phyloP scores from a whole-genome alignment of 2,797 vertebrate genomes.

The Setipinna tenuifilis region DNA sequence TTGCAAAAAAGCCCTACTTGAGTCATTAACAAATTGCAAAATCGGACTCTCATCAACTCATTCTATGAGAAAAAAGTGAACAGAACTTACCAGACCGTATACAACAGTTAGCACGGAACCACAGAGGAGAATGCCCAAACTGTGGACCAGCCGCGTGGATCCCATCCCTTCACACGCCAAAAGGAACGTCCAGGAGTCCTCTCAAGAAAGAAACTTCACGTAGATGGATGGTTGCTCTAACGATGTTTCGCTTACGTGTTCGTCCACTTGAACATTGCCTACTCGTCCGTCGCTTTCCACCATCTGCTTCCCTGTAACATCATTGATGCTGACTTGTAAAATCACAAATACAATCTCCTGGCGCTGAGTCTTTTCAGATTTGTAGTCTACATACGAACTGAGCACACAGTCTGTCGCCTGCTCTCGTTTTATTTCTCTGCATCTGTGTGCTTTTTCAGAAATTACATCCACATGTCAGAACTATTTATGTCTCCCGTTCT shows the following conservation, averaged over 20 bases:
- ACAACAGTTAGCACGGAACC: slow-evolving; percentile 83
- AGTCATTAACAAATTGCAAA: not conserved
- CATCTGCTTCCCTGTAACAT: slow-evolving; percentile 64
- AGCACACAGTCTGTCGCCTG: slow-evolving; percentile 40
- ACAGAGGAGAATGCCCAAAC: slow-evolving; percentile 84
- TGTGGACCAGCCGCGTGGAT: slow-evolving; percentile 80
- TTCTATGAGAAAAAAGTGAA: not conserved
- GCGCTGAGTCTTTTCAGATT: slow-evolving; percentile 65
- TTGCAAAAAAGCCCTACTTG: not conserved
- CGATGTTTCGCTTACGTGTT: slow-evolving; percentile 51
- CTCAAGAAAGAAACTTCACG: slow-evolving; percentile 58
- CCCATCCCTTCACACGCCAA: slow-evolving; percentile 83
- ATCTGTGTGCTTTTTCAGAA: slow-evolving; percentile 69
- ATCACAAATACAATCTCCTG: slow-evolving; percentile 72
- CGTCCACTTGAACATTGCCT: slow-evolving; percentile 67
- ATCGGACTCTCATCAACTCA: not conserved
- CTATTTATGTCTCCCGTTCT: slow-evolving; percentile 83
- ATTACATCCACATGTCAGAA: slow-evolving; percentile 88
- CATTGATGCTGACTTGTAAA: slow-evolving; percentile 64
- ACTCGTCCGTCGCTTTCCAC: slow-evolving; percentile 60
- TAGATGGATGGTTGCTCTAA: slow-evolving; percentile 59
- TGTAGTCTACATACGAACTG: slow-evolving; percentile 66
- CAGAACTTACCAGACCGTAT: slow-evolving; percentile 86
- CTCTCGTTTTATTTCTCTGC: slow-evolving; percentile 46
- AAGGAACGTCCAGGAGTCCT: slow-evolving; percentile 54